Evolutionary conservation across 2,113 vertebrate species (phyloP).

Genomic region (Aspiorhynchus laticeps): DNA sequence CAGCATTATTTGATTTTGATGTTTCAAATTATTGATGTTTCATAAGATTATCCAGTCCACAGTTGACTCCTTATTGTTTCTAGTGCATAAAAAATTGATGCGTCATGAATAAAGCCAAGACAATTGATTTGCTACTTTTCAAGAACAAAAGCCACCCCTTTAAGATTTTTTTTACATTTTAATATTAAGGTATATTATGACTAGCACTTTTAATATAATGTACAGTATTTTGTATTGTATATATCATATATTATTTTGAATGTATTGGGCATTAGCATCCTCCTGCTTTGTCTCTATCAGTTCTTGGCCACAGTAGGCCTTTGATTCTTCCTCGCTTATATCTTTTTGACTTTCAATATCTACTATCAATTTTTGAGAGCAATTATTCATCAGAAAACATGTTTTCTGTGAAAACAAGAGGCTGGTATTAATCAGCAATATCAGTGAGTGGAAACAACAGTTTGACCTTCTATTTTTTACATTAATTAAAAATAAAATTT

Average conservation of each 20-base stretch:
- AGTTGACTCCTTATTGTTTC: background rate
- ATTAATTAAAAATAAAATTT: slow-evolving; percentile 7
- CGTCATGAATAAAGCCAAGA: background rate
- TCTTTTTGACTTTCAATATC: too few relatives aligned
- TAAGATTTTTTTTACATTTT: too few relatives aligned
- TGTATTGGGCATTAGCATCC: too few relatives aligned
- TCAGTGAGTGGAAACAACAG: slow-evolving; percentile 5
- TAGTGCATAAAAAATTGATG: background rate
- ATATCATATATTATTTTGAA: background rate
- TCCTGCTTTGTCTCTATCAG: too few relatives aligned
- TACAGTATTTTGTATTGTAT: background rate
- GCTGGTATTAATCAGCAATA: slow-evolving; percentile 6
- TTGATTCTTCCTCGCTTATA: too few relatives aligned
- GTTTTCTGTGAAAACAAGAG: background rate
- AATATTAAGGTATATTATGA: too few relatives aligned
- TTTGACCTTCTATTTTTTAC: background rate
- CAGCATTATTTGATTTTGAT: background rate
- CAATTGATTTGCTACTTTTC: background rate
- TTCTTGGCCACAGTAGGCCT: too few relatives aligned
- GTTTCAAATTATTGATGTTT: background rate
- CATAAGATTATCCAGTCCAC: background rate
- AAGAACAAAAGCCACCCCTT: background rate
- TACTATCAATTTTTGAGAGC: background rate
- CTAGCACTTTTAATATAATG: too few relatives aligned
- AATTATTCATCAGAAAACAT: slow-evolving; percentile 12